Conservation (phyloP, 2,888 invertebrate species). For the Zaprionus obscuricornis region DNA sequence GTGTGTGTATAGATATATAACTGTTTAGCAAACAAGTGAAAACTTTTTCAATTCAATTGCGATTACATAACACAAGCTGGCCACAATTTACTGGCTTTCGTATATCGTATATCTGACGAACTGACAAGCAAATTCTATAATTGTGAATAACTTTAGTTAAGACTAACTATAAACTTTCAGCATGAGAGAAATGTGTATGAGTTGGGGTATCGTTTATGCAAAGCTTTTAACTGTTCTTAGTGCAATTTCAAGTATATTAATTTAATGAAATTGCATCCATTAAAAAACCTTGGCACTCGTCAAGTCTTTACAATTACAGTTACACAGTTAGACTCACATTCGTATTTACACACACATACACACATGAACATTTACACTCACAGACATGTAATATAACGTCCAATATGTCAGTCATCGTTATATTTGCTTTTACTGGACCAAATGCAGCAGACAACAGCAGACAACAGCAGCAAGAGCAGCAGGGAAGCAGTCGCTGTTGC, state of each 20-base stretch:
- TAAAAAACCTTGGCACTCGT: constrained; percentile 38
- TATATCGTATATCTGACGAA: constrained; percentile 33
- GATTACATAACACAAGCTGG: constrained; percentile 55
- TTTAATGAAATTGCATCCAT: constrained; percentile 69
- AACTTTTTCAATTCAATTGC: constrained; percentile 71
- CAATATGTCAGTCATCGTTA: constrained; percentile 48
- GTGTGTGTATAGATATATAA: constrained; percentile 39
- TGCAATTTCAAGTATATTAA: constrained; percentile 42
- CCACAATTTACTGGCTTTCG: constrained; percentile 42
- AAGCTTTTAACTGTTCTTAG: constrained; percentile 40
- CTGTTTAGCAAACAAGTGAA: constrained; percentile 51
- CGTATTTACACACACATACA: no score
- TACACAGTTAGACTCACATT: constrained; percentile 5
- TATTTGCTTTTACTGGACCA: background rate
- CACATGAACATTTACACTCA: constrained; percentile 12
- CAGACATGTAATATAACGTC: constrained; percentile 34
- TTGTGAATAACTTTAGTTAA: constrained; percentile 1
- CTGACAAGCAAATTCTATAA: constrained; percentile 25
- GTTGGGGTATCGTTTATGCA: constrained; percentile 31
- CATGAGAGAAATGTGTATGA: constrained; percentile 31
- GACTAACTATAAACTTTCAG: constrained; percentile 1
- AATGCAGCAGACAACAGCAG: background rate
- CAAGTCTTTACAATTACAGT: constrained; percentile 7
- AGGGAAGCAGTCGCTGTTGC: background rate
- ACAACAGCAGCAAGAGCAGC: background rate